Percentiles rank a stretch among this genome's conserved stretches.
These are phyloP conservation scores for Lathronympha strigana DNA, from an alignment of 2,888 invertebrate genomes.

Conservation along the genomic window DNA sequence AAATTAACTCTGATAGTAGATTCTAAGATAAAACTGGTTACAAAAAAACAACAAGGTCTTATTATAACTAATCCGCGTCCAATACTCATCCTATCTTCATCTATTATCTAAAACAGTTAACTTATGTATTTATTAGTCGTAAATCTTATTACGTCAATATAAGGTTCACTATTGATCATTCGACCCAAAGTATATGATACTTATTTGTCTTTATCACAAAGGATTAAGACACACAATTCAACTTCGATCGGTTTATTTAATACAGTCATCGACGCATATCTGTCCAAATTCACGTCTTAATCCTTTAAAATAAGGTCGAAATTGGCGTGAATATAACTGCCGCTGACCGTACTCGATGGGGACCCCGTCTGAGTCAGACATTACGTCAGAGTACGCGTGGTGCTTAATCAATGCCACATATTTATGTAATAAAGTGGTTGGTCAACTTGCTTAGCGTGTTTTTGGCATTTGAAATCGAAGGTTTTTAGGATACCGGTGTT, in stretches of 20 bases:
- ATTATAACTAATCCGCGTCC: slow-evolving; percentile 2
- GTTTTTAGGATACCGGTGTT: background rate
- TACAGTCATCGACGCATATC: background rate
- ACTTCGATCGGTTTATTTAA: background rate
- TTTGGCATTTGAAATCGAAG: slow-evolving; percentile 1
- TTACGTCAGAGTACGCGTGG: slow-evolving; percentile 50
- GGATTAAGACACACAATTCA: background rate
- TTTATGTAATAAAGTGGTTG: slow-evolving; percentile 49
- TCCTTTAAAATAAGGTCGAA: background rate
- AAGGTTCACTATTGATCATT: background rate
- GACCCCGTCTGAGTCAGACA: slow-evolving; percentile 47
- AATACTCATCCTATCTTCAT: slow-evolving; percentile 28
- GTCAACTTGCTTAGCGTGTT: slow-evolving; percentile 35
- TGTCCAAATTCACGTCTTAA: background rate
- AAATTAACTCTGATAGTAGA: background rate
- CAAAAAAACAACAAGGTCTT: slow-evolving; percentile 1
- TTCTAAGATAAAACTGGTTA: background rate
- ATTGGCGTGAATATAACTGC: background rate
- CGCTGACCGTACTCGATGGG: slow-evolving; percentile 10
- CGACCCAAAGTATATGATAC: background rate
- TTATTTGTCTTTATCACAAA: background rate
- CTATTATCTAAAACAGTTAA: slow-evolving; percentile 18
- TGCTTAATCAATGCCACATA: slow-evolving; percentile 47
- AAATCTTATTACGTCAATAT: background rate
- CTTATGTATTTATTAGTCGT: too few species aligned